Conservation (phyloP, 2,888 invertebrate genomes). For the Phytoseiulus persimilis region DNA sequence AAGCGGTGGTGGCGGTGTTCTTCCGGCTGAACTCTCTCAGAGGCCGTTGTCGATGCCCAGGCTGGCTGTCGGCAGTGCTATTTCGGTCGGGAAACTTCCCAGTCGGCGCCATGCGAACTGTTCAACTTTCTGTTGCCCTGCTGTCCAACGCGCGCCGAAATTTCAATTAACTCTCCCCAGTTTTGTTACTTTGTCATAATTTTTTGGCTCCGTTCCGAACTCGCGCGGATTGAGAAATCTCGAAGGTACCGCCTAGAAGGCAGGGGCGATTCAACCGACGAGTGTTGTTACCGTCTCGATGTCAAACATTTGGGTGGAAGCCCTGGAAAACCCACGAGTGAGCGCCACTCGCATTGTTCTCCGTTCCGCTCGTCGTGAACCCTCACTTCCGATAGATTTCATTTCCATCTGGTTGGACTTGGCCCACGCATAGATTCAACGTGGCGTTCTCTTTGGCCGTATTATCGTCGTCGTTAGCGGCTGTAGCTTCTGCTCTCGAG, state of each 20-base stretch:
- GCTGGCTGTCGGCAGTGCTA: neutral
- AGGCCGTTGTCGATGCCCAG: neutral
- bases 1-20: neutral
- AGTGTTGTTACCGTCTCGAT: neutral
- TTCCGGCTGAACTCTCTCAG: neutral
- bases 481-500: neutral
- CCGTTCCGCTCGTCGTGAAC: neutral
- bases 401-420: too few relatives aligned
- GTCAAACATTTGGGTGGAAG: neutral
- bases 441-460: neutral
- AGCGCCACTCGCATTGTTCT: too few relatives aligned
- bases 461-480: neutral
- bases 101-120: neutral
- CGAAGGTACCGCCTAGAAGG: neutral
- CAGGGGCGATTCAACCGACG: too few relatives aligned
- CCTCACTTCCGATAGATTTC: neutral
- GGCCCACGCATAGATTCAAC: neutral
- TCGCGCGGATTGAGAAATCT: neutral
- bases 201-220: neutral
- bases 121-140: neutral
- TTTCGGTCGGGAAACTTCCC: neutral
- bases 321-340: neutral
- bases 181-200: neutral
- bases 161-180: neutral
- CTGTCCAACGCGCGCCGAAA: neutral